A percentile compares a stretch with the other conserved stretches of the same genome.
These are phyloP conservation scores for Loripinus fragilis DNA, from an alignment of 2,888 invertebrate species.

Conservation along the genomic window DNA sequence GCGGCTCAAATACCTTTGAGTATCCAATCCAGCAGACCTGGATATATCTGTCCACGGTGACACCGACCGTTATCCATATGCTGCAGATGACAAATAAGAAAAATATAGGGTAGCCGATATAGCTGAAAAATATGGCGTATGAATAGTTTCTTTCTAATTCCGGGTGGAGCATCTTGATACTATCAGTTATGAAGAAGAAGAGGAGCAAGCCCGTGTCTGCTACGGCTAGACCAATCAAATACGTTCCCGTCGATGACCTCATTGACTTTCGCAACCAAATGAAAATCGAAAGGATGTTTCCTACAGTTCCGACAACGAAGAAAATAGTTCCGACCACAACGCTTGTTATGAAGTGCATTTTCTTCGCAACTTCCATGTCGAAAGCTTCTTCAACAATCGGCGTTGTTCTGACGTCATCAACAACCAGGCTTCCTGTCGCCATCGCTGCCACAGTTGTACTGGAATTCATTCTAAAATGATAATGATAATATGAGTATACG, in stretches of 20 bases:
- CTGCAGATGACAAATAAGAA: slow-evolving; percentile 71
- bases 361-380: slow-evolving; percentile 44
- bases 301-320: slow-evolving; percentile 46
- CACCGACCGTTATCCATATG: slow-evolving; percentile 77
- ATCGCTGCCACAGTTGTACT: neutral
- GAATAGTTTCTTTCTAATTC: slow-evolving; percentile 43
- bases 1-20: too few species aligned
- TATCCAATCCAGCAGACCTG: slow-evolving; percentile 75
- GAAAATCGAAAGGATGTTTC: slow-evolving; percentile 50
- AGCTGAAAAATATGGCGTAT: slow-evolving; percentile 68
- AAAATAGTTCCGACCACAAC: slow-evolving; percentile 46
- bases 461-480: neutral
- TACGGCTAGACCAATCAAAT: slow-evolving; percentile 69
- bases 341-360: slow-evolving; percentile 41
- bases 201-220: slow-evolving; percentile 68
- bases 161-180: slow-evolving; percentile 59
- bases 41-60: slow-evolving; percentile 78
- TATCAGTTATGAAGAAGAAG: slow-evolving; percentile 68
- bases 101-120: slow-evolving; percentile 72
- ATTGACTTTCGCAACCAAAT: slow-evolving; percentile 44
- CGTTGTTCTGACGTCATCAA: neutral
- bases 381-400: neutral
- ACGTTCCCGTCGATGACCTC: slow-evolving; percentile 56
- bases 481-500: too few species aligned
- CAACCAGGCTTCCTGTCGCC: neutral